Evolutionary conservation across 2,888 invertebrate species (phyloP).

Genomic region (Napeogenes inachia): DNA sequence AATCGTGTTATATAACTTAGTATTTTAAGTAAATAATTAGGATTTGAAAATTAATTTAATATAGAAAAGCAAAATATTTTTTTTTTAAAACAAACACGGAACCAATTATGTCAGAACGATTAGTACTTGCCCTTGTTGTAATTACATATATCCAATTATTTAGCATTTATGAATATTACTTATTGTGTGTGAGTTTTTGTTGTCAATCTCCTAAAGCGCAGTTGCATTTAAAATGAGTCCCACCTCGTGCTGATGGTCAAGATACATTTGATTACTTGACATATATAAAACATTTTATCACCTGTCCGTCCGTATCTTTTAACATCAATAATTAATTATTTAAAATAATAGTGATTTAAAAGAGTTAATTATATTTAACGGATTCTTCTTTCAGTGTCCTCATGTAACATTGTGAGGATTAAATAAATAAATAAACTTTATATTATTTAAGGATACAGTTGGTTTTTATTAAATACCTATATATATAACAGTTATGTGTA

Average conservation of each 20-base stretch:
- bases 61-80: too few relatives aligned
- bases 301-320: slow-evolving; percentile 24
- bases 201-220: slow-evolving; percentile 4
- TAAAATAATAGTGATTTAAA: neutral
- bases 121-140: slow-evolving; percentile 3
- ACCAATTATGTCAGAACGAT: neutral
- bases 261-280: slow-evolving; percentile 24
- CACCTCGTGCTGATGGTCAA: slow-evolving; percentile 22
- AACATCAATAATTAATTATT: neutral
- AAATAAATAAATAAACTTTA: too few relatives aligned
- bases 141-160: slow-evolving; percentile 17
- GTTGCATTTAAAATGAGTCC: slow-evolving; percentile 21
- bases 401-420: too few relatives aligned
- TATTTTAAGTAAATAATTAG: too few relatives aligned
- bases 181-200: slow-evolving; percentile 17
- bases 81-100: neutral
- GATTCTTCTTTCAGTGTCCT: neutral
- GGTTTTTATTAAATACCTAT: neutral
- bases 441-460: too few relatives aligned
- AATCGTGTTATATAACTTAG: too few relatives aligned
- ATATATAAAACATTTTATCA: slow-evolving; percentile 37
- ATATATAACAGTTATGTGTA: too few relatives aligned
- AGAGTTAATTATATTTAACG: neutral
- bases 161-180: slow-evolving; percentile 28
- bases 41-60: too few relatives aligned